Evolutionary conservation across 1,140 invertebrate genomes (phyloP), one percentile per base, ranked within the genome.

Genomic region (Helicoverpa armigera): DNA sequence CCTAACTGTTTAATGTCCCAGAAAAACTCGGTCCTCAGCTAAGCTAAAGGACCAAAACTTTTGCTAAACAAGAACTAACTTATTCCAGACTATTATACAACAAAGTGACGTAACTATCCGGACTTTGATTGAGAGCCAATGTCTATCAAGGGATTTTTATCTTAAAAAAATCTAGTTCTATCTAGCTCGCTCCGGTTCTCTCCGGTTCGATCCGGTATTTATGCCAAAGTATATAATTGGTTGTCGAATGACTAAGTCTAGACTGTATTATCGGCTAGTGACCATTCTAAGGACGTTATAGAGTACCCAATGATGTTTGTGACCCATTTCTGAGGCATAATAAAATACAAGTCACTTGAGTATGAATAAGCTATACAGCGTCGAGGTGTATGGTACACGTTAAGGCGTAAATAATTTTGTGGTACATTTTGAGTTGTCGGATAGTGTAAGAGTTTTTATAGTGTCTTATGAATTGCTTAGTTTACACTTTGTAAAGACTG

Each of bases 181-280:
- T 51, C 48, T 31, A 23, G 69, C 29, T 53, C 16, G 29, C 10
- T 23, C 23, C 23, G 23, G 23, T 23, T 23, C 2, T 0, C 23
- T 2, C 23, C 23, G 23, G 23, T 23, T 23, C 23, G 23, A 23
- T 23, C 23, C 75, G 61, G 31, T 43, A 54, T 77, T 77, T 67
- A 67, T 77, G 75, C 29, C 61, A 72, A 72, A 72, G 69, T 23
- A 72, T 51, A 72, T 67, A 77, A 77, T 77, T 77, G 75, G 23
- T 29, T 54, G 12, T 65, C 61, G 29, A 77, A 77, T 67, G 29
- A 51, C 51, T 14, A 16, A 67, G 75, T 77, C 75, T 77, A 77
- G 75, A 77, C 75, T 16, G 18, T 56, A 53, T 67, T 77, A 77
- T 67, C 7, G 63, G 31, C 56, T 50, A 60, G 31, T 75, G 4